These are phyloP conservation scores for Orchestia grillus DNA, from an alignment of 1,140 invertebrate genomes.

Conservation along the genomic window DNA sequence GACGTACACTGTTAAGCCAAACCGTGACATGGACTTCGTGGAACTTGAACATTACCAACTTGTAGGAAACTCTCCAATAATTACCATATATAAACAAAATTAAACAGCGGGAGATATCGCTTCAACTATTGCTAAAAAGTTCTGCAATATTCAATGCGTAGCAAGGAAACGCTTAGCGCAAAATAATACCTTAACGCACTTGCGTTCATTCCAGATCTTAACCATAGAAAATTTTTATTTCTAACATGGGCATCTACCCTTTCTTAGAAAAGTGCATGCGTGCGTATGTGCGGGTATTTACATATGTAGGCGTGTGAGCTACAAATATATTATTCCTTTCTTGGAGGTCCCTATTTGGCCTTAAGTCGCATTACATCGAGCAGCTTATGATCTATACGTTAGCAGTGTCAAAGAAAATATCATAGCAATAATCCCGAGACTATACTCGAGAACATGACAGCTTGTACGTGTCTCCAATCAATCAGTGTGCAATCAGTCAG, in stretches of 20 bases:
- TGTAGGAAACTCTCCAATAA: not conserved
- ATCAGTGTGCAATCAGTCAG: slow-evolving; percentile 17
- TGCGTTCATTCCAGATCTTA: not conserved
- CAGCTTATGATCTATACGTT: not conserved
- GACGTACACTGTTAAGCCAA: not conserved
- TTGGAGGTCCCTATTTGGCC: not conserved
- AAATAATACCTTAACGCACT: not conserved
- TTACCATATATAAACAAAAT: not conserved
- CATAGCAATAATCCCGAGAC: not conserved
- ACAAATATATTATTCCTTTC: not conserved
- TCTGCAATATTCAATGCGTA: not conserved
- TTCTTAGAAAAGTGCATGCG: not conserved
- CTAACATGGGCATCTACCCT: not conserved
- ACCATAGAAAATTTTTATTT: not conserved
- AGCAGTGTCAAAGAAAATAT: not conserved
- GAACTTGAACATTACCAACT: not conserved
- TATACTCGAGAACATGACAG: not conserved
- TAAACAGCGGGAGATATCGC: not conserved
- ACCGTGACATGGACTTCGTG: not conserved
- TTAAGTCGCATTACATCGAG: not conserved
- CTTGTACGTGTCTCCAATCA: slow-evolving; percentile 5
- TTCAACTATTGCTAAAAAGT: not conserved
- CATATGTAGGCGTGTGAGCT: not conserved
- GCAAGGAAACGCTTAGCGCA: not conserved
- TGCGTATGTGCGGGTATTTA: not conserved